These are phyloP conservation scores for Lanistes nyassanus DNA, from an alignment of 1,140 invertebrate genomes.

Conservation along the genomic window DNA sequence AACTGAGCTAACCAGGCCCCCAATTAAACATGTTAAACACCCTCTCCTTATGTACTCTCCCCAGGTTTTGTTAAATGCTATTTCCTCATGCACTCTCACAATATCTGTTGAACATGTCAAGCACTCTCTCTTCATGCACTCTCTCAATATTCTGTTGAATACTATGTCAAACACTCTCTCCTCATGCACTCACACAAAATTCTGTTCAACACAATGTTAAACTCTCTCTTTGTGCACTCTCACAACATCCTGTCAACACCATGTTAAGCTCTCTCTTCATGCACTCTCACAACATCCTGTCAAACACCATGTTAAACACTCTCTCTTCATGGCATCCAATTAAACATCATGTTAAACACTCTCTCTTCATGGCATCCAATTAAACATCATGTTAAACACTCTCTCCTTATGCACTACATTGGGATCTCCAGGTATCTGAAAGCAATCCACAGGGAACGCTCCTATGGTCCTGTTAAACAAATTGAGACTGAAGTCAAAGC, in stretches of 20 bases:
- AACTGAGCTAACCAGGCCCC: too few relatives aligned
- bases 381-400: constrained; percentile 36
- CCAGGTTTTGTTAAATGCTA: too few relatives aligned
- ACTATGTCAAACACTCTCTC: background rate
- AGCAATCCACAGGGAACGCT: constrained; percentile 54
- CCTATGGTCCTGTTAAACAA: constrained; percentile 54
- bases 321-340: constrained; percentile 48
- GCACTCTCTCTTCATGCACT: too few relatives aligned
- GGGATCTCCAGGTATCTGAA: constrained; percentile 50
- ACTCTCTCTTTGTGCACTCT: too few relatives aligned
- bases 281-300: too few relatives aligned
- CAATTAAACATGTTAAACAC: background rate
- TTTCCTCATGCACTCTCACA: too few relatives aligned
- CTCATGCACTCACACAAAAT: too few relatives aligned
- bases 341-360: constrained; percentile 34
- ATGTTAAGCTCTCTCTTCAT: too few relatives aligned
- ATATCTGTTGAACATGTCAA: too few relatives aligned
- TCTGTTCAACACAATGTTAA: too few relatives aligned
- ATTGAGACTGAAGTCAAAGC: constrained; percentile 48
- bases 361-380: constrained; percentile 49
- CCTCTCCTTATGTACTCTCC: constrained; percentile 3
- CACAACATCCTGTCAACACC: too few relatives aligned
- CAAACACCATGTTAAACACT: constrained; percentile 22
- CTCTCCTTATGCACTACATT: constrained; percentile 38
- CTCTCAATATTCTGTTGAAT: too few relatives aligned